Percentiles rank a stretch among this genome's conserved stretches.
Evolutionary conservation across 2,113 vertebrate genomes (phyloP).

Genomic region (Aegotheles bennettii): DNA sequence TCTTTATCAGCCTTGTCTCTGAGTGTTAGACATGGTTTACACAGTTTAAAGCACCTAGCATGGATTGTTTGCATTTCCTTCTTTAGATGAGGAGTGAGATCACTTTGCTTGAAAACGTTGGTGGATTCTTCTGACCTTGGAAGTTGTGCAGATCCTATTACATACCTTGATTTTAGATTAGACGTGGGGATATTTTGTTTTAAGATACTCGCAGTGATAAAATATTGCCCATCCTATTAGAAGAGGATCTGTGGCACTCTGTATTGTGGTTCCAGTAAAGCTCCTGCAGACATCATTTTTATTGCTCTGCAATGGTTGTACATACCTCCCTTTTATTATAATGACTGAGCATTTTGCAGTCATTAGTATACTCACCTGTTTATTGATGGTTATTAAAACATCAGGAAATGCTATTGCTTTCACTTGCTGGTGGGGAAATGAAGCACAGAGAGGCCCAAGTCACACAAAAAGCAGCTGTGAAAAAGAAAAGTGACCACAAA

Average conservation of each 20-base stretch:
- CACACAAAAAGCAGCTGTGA: neutral
- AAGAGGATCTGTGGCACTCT: neutral
- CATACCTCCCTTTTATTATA: neutral
- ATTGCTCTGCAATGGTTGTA: neutral
- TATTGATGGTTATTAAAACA: neutral
- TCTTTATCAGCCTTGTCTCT: neutral
- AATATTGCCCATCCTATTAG: neutral
- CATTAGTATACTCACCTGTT: neutral
- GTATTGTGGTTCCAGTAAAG: neutral
- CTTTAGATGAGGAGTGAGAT: neutral
- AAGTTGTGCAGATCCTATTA: neutral
- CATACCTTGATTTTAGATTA: neutral
- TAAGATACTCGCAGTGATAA: neutral
- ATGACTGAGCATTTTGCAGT: neutral
- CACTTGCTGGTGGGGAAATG: neutral
- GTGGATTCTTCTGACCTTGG: neutral
- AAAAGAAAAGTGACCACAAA: rapidly evolving
- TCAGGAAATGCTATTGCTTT: neutral
- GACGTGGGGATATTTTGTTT: neutral
- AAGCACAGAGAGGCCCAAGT: neutral
- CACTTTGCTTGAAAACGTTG: neutral
- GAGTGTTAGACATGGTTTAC: neutral
- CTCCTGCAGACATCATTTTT: neutral
- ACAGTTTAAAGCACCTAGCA: neutral
- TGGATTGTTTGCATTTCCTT: neutral